Percentiles rank a stretch among this genome's conserved stretches.
phyloP scores from a whole-genome alignment of 2,888 invertebrate species.

The Lepidonotus clava region DNA sequence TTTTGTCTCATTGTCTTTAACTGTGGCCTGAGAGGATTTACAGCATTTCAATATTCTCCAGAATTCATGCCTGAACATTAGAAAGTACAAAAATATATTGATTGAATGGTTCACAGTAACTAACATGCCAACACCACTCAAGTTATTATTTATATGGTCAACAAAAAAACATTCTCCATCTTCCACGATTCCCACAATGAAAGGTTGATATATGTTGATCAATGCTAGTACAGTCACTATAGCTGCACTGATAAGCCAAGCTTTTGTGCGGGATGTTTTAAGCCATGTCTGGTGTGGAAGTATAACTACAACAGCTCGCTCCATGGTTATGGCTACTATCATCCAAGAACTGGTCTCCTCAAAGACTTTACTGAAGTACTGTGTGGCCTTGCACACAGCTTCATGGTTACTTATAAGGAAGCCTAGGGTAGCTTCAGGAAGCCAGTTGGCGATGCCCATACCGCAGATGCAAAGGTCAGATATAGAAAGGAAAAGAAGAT shows the following conservation, averaged over 20 bases:
- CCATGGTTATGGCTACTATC: not conserved
- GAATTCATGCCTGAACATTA: no score
- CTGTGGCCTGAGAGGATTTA: no score
- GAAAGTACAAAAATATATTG: no score
- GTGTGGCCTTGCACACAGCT: not conserved
- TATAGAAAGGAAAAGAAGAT: constrained; percentile 7
- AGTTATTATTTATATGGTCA: no score
- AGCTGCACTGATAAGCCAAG: no score
- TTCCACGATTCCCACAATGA: not conserved
- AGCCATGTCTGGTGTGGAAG: not conserved
- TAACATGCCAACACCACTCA: no score
- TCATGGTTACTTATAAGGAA: not conserved
- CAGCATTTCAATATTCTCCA: no score
- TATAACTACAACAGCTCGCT: not conserved
- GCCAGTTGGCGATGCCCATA: not conserved
- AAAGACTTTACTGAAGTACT: not conserved
- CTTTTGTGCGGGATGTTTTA: not conserved
- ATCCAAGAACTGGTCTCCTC: not conserved
- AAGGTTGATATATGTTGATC: no score
- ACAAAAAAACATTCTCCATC: no score
- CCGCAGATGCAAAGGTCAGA: not conserved
- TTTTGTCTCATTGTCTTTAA: no score
- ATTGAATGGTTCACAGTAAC: no score
- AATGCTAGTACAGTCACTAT: no score
- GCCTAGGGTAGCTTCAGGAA: not conserved